A percentile compares a stretch with the other conserved stretches of the same genome.
Conservation (phyloP, 2,113 vertebrate genomes). For the Beaufortia kweichowensis region DNA sequence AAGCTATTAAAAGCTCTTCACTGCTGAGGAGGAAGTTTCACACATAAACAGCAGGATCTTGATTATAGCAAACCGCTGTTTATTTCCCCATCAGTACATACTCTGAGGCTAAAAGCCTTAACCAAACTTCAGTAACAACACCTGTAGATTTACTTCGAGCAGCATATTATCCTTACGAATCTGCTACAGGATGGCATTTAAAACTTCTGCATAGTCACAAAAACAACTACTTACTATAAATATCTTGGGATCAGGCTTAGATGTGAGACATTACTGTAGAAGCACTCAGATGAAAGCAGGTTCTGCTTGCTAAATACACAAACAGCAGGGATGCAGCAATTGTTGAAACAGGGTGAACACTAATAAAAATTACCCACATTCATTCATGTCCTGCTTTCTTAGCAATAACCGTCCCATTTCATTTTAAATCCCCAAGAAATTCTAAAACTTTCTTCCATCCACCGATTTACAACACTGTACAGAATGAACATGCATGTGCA, state of each 20-base stretch:
- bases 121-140: constrained; percentile 23
- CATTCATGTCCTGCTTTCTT: background rate
- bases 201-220: background rate
- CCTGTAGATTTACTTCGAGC: constrained; percentile 8
- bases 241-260: constrained; percentile 6
- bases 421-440: background rate
- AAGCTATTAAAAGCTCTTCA: constrained; percentile 45
- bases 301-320: constrained; percentile 21
- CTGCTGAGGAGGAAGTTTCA: constrained; percentile 34
- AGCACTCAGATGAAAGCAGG: background rate
- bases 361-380: constrained; percentile 1
- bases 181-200: background rate
- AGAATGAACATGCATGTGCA: constrained; percentile 14
- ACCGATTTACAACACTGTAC: constrained; percentile 14
- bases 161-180: constrained; percentile 19
- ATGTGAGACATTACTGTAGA: background rate
- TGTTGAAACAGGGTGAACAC: background rate
- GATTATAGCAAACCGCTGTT: constrained; percentile 43
- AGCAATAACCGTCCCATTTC: background rate
- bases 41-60: constrained; percentile 43
- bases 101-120: constrained; percentile 3
- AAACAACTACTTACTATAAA: constrained; percentile 36
- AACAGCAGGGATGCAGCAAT: background rate
- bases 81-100: constrained; percentile 41
- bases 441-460: background rate